Evolutionary conservation across 2,113 vertebrate genomes (phyloP), one percentile per base, ranked within the genome.

Genomic region (Hyperopisus bebe): DNA sequence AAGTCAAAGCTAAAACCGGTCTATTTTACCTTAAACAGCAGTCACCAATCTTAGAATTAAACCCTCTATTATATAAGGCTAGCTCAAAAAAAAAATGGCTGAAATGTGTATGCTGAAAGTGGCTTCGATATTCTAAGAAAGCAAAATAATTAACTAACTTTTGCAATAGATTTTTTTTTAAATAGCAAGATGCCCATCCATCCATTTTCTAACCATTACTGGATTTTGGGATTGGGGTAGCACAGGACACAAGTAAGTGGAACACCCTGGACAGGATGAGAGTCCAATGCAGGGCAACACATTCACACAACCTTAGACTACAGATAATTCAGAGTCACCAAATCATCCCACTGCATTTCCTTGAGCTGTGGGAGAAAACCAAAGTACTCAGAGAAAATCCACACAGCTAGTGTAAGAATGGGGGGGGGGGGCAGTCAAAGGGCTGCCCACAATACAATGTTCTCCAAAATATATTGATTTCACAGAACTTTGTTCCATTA

Each of bases 11-110:
- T 46, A 42, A 46, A 47, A 84, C 17, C 9, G 3, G 21, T 11
- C 8, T 84, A 24, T 84, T 84, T 46, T 44, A 47, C 93, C 91
- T 39, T 13, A 80, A 80, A 80, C 15, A 80, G 15, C 74, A 42
- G 35, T 5, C n/a, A 31, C 62, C 10, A 31, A 70, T 70, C 62
- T 31, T 70, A 70, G n/a, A 70, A 70, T 31, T 31, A 70, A 70
- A 70, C 11, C 13, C 62, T 31, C 10, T 31, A 70, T 31, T 27
- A 70, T 70, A 31, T 13, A 27, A 66, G n/a, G n/a, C 24, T 27
- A 27, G 62, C n/a, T 27, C 58, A 27, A 66, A n/a, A 50, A 50
- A 50, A 21, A 66, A 55, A 21, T 55, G n/a, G n/a, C 62, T 66
- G n/a, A 66, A 31, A 66, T 31, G 62, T 31, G 10, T 27, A 11